Evolutionary conservation across 2,888 invertebrate species (phyloP).

Genomic region (Drosophila differens): DNA sequence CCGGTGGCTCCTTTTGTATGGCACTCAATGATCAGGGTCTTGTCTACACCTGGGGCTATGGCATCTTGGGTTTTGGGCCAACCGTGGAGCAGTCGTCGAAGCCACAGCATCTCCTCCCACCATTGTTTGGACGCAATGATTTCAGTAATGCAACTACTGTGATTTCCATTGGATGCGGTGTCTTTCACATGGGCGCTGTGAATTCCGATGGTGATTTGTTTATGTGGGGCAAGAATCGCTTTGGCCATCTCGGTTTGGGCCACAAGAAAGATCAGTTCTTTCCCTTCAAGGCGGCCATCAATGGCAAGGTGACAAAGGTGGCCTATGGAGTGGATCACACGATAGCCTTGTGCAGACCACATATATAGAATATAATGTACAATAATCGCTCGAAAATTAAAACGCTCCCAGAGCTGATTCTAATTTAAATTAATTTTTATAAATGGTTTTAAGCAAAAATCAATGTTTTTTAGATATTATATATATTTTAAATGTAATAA

Average conservation of each 20-base stretch:
- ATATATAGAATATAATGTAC: conserved; percentile 85
- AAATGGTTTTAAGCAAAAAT: background rate
- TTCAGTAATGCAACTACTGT: conserved; percentile 91
- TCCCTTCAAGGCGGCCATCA: conserved; percentile 93
- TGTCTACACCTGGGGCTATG: conserved; percentile 97
- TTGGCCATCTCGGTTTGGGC: conserved; percentile 94
- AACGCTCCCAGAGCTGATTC: background rate
- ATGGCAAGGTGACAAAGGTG: conserved; percentile 91
- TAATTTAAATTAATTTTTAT: background rate
- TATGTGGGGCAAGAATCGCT: conserved; percentile 96
- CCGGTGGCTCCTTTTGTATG: conserved; percentile 95
- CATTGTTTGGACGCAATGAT: conserved; percentile 94
- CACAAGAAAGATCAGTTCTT: conserved; percentile 93
- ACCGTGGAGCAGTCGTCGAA: conserved; percentile 88
- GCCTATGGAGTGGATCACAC: conserved; percentile 95
- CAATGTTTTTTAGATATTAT: background rate
- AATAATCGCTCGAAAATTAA: conserved; percentile 13
- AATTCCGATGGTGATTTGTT: conserved; percentile 94
- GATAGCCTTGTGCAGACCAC: conserved; percentile 91
- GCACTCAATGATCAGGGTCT: conserved; percentile 93
- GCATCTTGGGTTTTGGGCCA: conserved; percentile 95
- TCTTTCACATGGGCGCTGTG: conserved; percentile 92
- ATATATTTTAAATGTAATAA: conserved; percentile 8
- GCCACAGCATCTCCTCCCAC: conserved; percentile 91
- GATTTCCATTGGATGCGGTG: conserved; percentile 89